Evolutionary conservation across 1,140 invertebrate genomes (phyloP).

Genomic region (Megalonaias nervosa): DNA sequence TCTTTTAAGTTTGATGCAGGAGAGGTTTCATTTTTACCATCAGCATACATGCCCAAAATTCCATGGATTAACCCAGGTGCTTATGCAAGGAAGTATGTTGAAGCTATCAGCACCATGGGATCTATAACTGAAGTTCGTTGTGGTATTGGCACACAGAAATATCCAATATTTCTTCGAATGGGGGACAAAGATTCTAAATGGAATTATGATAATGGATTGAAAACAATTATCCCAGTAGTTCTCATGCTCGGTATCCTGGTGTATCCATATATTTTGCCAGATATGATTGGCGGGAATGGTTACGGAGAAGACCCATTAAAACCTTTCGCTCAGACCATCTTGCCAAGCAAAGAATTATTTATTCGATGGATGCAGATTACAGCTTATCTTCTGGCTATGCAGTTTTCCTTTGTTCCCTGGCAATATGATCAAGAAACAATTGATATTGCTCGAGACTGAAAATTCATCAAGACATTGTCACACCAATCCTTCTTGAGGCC

Average conservation of each 20-base stretch:
- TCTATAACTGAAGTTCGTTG: conserved; percentile 75
- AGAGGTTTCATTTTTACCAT: conserved; percentile 43
- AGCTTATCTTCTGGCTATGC: conserved; percentile 88
- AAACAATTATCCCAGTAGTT: conserved; percentile 81
- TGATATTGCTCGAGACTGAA: conserved; percentile 76
- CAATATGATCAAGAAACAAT: conserved; percentile 81
- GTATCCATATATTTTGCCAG: conserved; percentile 88
- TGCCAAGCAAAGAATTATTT: conserved; percentile 83
- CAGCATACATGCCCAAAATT: conserved; percentile 49
- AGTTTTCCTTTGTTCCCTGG: conserved; percentile 93
- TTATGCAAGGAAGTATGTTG: conserved; percentile 44
- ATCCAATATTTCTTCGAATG: conserved; percentile 89
- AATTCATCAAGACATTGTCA: conserved; percentile 76
- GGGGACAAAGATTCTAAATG: conserved; percentile 89
- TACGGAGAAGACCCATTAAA: conserved; percentile 55
- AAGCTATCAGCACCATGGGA: conserved; percentile 34
- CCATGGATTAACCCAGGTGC: conserved; percentile 32
- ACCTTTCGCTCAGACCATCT: not conserved
- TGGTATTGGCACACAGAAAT: conserved; percentile 83
- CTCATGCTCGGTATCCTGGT: conserved; percentile 89
- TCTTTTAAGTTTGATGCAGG: conserved; percentile 95
- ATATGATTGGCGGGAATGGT: conserved; percentile 95
- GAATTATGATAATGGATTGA: conserved; percentile 82
- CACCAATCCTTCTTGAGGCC: conserved; percentile 53
- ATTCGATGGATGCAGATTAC: conserved; percentile 91